Conservation (phyloP, 2,888 invertebrate genomes). For the Quadroppia sp. region DNA sequence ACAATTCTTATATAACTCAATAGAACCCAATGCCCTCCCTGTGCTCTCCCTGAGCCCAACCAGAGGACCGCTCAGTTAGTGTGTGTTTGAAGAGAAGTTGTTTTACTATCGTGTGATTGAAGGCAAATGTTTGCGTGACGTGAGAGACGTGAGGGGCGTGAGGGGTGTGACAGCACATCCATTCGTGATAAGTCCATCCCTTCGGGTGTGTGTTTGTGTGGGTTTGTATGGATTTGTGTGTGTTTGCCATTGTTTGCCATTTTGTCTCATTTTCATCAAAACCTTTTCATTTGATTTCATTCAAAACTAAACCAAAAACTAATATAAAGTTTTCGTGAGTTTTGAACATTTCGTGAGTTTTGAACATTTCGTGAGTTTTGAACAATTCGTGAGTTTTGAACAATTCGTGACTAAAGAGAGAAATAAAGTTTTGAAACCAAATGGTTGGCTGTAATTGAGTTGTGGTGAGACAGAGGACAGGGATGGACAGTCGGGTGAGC, state of each 20-base stretch:
- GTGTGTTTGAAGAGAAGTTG: not conserved
- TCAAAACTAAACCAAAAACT: too few relatives aligned
- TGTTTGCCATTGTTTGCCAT: conserved; percentile 2
- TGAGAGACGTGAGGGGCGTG: too few relatives aligned
- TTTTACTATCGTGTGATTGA: not conserved
- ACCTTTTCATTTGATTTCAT: not conserved
- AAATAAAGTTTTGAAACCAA: too few relatives aligned
- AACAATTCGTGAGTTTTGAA: not conserved
- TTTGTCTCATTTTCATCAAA: not conserved
- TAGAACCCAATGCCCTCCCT: too few relatives aligned
- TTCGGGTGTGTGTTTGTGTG: conserved; percentile 1
- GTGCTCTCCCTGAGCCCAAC: not conserved
- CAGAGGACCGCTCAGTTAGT: not conserved
- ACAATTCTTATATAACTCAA: too few relatives aligned
- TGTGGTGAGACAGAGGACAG: too few relatives aligned
- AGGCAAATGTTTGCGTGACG: not conserved
- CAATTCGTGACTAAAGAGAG: not conserved
- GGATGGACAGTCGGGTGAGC: not conserved
- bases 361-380: not conserved
- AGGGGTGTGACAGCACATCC: conserved; percentile 5
- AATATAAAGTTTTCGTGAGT: conserved; percentile 27
- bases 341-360: conserved; percentile 15
- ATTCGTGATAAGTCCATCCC: conserved; percentile 17
- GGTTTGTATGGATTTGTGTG: not conserved
- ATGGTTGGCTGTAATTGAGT: too few relatives aligned